Evolutionary conservation across 2,113 vertebrate species (phyloP).

Genomic region (Leucosticte australis): DNA sequence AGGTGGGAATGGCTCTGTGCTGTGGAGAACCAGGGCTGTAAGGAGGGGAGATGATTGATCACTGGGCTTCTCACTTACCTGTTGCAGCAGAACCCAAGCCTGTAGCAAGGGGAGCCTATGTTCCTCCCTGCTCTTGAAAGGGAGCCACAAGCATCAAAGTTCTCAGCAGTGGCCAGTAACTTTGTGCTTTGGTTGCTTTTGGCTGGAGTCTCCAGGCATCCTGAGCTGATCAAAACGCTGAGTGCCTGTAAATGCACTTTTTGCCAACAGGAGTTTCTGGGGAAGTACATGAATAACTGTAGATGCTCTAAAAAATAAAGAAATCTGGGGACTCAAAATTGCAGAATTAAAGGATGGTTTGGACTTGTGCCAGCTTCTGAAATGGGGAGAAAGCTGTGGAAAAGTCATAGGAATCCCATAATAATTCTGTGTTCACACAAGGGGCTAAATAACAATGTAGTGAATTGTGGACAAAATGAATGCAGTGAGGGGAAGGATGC

Average conservation of each 20-base stretch:
- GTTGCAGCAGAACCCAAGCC: background rate
- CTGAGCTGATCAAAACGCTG: background rate
- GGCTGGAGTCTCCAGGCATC: background rate
- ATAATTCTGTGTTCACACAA: background rate
- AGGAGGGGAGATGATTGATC: background rate
- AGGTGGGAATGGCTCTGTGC: background rate
- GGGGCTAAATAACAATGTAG: background rate
- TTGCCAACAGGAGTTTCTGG: background rate
- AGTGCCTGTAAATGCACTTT: background rate
- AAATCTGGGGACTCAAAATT: background rate
- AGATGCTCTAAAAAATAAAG: background rate
- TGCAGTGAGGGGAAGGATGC: background rate
- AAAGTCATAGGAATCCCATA: background rate
- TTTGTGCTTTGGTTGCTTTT: background rate
- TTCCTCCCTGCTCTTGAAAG: background rate
- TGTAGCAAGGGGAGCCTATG: background rate
- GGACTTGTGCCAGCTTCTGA: background rate
- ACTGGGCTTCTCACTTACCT: accelerated
- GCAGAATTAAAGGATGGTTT: background rate
- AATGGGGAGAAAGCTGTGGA: background rate
- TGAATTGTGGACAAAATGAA: background rate
- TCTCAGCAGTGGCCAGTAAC: background rate
- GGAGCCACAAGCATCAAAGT: background rate
- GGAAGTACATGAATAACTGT: background rate
- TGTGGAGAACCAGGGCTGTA: background rate